These are phyloP conservation scores for Lordiphosa fenestrarum DNA, from an alignment of 2,888 invertebrate species.

Conservation along the genomic window DNA sequence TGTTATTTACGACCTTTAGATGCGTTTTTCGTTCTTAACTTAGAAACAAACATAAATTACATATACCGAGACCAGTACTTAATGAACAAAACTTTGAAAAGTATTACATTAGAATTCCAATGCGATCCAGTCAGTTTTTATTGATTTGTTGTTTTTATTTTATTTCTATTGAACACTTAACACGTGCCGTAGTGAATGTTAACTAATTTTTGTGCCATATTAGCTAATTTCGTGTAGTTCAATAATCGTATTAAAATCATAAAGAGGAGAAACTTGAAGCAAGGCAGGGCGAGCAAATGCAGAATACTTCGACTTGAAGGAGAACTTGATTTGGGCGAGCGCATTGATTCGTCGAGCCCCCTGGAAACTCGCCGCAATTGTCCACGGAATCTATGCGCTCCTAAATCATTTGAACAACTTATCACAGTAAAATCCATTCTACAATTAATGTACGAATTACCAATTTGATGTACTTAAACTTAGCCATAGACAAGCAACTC, in stretches of 20 bases:
- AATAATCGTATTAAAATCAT: conserved; percentile 11
- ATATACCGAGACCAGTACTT: conserved; percentile 64
- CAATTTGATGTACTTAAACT: not conserved
- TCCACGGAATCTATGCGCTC: too few species aligned
- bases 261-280: too few species aligned
- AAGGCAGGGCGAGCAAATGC: not conserved
- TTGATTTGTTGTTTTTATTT: conserved; percentile 11
- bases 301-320: not conserved
- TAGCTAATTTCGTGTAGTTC: conserved; percentile 30
- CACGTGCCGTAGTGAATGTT: conserved; percentile 69
- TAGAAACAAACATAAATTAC: conserved; percentile 13
- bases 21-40: conserved; percentile 48
- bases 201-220: conserved; percentile 68
- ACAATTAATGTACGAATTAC: not conserved
- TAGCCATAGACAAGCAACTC: conserved; percentile 3
- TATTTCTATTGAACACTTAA: conserved; percentile 43
- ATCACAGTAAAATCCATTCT: not conserved
- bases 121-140: conserved; percentile 30
- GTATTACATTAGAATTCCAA: conserved; percentile 73
- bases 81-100: conserved; percentile 58
- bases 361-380: too few species aligned
- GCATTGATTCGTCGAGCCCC: too few species aligned
- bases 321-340: too few species aligned
- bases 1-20: conserved; percentile 60
- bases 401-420: too few species aligned